Base-by-base conservation (phyloP, 2,888 invertebrate genomes). In the Agonopterix arenella region DNA sequence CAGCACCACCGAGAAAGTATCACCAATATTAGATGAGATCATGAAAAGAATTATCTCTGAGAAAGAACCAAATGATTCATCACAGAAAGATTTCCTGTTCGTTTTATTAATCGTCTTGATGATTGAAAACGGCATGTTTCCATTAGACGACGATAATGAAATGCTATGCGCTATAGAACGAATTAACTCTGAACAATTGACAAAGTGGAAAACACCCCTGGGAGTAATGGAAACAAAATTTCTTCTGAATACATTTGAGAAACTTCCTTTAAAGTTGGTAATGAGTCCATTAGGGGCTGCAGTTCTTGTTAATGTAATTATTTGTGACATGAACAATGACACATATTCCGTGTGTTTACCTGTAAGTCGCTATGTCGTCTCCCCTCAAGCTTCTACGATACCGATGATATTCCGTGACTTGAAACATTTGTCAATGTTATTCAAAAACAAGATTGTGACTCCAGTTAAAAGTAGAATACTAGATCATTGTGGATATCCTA, bases 381-480 rank as follows among this genome's bases (percentile, higher is more conserved):
- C 79, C 45, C 75, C 77, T 9, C 71, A 76, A 59, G 77, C 76
- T 47, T 71, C 77, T 48, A 73, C 73, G 7, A 76, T 80, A 42
- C 79, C 80, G 46, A 73, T 77, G 70, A 81, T 81, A 61, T 86
- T 80, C 61, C 68, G 75, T 36, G 80, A 85, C 49, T 57, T 91
- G 41, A 84, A 84, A 58, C 84, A 90, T 59, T 73, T 91, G 18
- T 81, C 89, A 8, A 62, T 70, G 41, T 83, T 78, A 49, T 80
- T 92, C 52, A 92, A 92, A 60, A 88, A 92, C 56, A 74, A 82
- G 49, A 58, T 93, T 18, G 63, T 90, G 40, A 77, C 88, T 37
- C 90, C 92, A 36, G 82, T 91, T 42, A 91, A 91, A 48, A 89
- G 90, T 59, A 82, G 84, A 57, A 84, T 92, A 58, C 69, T 92